Percentiles rank a stretch among this genome's conserved stretches.
Conservation (phyloP, 1,140 invertebrate genomes). For the Drosophila mojavensis region DNA sequence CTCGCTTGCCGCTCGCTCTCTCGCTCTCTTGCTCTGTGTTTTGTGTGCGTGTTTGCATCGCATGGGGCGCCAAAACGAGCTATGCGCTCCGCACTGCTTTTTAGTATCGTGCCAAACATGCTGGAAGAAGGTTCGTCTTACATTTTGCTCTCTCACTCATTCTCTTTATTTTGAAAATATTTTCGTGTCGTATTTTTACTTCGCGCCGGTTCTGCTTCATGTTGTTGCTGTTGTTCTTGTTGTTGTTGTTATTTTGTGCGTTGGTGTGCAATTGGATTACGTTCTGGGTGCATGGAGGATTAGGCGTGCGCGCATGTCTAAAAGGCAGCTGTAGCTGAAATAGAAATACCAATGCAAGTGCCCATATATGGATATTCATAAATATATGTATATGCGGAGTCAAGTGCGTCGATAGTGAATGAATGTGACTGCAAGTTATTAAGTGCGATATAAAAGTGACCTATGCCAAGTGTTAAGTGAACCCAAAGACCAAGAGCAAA, state of each 20-base stretch:
- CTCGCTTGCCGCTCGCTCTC: background rate
- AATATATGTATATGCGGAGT: background rate
- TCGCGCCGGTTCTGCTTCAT: slow-evolving; percentile 53
- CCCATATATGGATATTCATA: background rate
- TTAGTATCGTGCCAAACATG: slow-evolving; percentile 82
- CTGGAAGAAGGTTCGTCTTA: slow-evolving; percentile 82
- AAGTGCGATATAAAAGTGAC: slow-evolving; percentile 38
- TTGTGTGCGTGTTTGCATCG: slow-evolving; percentile 44
- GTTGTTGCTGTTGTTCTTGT: slow-evolving; percentile 6
- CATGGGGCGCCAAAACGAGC: slow-evolving; percentile 65
- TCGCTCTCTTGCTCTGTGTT: slow-evolving; percentile 5
- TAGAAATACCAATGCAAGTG: background rate
- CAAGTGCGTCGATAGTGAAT: slow-evolving; percentile 12
- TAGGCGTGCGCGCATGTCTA: slow-evolving; percentile 45
- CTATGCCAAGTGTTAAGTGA: slow-evolving; percentile 40
- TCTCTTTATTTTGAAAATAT: slow-evolving; percentile 23
- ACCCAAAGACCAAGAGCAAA: slow-evolving; percentile 4
- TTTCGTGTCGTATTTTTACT: slow-evolving; percentile 32
- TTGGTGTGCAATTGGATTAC: slow-evolving; percentile 53
- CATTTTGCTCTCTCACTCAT: slow-evolving; percentile 36
- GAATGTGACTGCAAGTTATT: slow-evolving; percentile 8
- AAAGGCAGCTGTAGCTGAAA: slow-evolving; percentile 6
- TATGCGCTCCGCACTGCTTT: slow-evolving; percentile 26
- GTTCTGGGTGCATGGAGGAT: slow-evolving; percentile 31
- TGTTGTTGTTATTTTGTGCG: slow-evolving; percentile 15